Evolutionary conservation across 2,888 invertebrate species (phyloP).

Genomic region (Cetonia aurata): DNA sequence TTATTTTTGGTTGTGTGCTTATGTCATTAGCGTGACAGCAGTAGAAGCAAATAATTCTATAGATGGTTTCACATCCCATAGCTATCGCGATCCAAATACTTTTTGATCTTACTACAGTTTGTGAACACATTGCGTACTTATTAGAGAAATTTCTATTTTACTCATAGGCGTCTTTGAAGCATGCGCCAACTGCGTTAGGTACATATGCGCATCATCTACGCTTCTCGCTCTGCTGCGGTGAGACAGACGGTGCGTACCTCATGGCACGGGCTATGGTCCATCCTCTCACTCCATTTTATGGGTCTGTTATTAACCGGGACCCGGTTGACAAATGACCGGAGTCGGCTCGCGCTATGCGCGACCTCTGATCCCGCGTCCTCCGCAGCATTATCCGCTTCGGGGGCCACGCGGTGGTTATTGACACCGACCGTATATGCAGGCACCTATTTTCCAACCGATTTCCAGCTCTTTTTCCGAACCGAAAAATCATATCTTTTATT

Average conservation of each 20-base stretch:
- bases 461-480: conserved; percentile 15
- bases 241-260: neutral
- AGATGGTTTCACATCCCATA: too few relatives aligned
- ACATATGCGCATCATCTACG: too few relatives aligned
- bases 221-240: too few relatives aligned
- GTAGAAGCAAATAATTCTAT: too few relatives aligned
- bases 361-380: conserved; percentile 47
- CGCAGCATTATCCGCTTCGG: conserved; percentile 30
- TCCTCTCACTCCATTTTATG: conserved; percentile 51
- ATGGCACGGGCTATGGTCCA: conserved; percentile 42
- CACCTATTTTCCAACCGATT: conserved; percentile 42
- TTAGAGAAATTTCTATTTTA: too few relatives aligned
- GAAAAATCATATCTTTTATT: neutral
- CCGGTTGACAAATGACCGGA: conserved; percentile 53
- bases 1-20: too few relatives aligned
- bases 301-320: conserved; percentile 50
- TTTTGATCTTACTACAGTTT: too few relatives aligned
- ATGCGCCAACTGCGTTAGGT: too few relatives aligned
- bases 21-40: too few relatives aligned
- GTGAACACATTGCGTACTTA: too few relatives aligned
- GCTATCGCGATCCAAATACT: too few relatives aligned
- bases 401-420: conserved; percentile 48
- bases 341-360: conserved; percentile 52
- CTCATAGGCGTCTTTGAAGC: too few relatives aligned
- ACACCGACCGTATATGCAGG: conserved; percentile 38